Evolutionary conservation across 2,888 invertebrate genomes (phyloP), one percentile per base, ranked within the genome.

Genomic region (Oligia latruncula): DNA sequence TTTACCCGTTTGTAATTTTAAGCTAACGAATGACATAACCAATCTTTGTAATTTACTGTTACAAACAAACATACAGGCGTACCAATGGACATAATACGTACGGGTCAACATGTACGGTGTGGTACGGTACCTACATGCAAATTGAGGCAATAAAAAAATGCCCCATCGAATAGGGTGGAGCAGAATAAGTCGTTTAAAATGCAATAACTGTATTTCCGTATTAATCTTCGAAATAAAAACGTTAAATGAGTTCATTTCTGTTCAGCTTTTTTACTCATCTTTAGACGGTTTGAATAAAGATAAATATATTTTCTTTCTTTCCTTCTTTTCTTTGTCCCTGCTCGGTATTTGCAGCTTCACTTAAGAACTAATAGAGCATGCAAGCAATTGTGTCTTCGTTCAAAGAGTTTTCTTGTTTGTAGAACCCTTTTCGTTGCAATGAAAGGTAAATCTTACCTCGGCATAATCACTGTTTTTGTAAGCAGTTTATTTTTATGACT

Each of bases 301-400:
- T 77, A 77, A 77, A 77, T 66, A 77, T 3, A 13, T 64, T 64
- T 75, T 29, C 52, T 43, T 35, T 68, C 29, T n/a, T 52, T 55
- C 13, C 62, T 46, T 49, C 4, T 29, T 43, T 66, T 66, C 49
- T 76, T 52, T 60, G 43, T 46, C 46, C 40, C 70, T 70, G 40
- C 49, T 58, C 17, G 9, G 46, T 60, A 66, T 71, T 81, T 70
- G 70, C 70, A 82, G 82, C 60, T 82, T 62, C n/a, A 78, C 66
- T 82, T 82, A 78, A 71, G 71, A 82, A 67, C 82, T 62, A 77
- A 71, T 71, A 82, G 71, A 74, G 66, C 82, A 78, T 82, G 82
- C 40, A 58, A 67, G 74, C 78, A 78, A 71, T 78, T 82, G 62
- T 64, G 62, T 71, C 58, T 82, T 46, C 40, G 23, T 67, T 74